Base-by-base conservation (phyloP, 2,797 vertebrate species). In the Triplophysa yarkandensis region DNA sequence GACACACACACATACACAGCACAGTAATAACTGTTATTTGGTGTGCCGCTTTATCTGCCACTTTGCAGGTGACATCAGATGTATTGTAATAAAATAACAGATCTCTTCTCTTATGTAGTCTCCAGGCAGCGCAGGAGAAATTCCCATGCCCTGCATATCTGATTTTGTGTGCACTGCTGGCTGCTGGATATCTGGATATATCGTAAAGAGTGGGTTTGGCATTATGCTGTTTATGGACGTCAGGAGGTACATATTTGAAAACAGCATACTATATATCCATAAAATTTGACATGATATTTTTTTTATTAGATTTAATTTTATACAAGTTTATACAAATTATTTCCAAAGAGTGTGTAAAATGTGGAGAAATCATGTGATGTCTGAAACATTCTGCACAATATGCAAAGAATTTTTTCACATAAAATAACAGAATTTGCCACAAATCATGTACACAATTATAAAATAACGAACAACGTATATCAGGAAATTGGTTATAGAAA, bases 81-180 rank as follows among this genome's bases (percentile, higher is more conserved):
- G 80, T 77, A 84, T 84, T 68, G 83, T 87, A 88, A 89, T 90
- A 90, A 88, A 90, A 85, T 88, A 84, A 77, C 83, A 83, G 87
- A 89, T 85, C 89, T 88, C 87, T 88, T 85, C 84, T 81, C 88
- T 90, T 88, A 21, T 88, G 85, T 78, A 89, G 88, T 86, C 84
- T 85, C 84, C 82, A 71, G 79, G 86, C 86, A 68, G 76, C 85
- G 85, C 27, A 55, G 80, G 83, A 84, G 82, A 86, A 87, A 85
- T 86, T 83, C 82, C 88, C 87, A 70, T 79, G 76, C 83, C 77
- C 81, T 84, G 80, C 84, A 73, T 79, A 77, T 81, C 86, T 85
- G 86, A 89, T 87, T 88, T 82, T 83, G 72, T 82, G 79, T 83
- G 78, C 82, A 83, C 80, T 74, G 79, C 27, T 32, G 16, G 39